These are phyloP conservation scores for Schlechtendalia chinensis DNA, from an alignment of 1,140 invertebrate species.

Conservation along the genomic window DNA sequence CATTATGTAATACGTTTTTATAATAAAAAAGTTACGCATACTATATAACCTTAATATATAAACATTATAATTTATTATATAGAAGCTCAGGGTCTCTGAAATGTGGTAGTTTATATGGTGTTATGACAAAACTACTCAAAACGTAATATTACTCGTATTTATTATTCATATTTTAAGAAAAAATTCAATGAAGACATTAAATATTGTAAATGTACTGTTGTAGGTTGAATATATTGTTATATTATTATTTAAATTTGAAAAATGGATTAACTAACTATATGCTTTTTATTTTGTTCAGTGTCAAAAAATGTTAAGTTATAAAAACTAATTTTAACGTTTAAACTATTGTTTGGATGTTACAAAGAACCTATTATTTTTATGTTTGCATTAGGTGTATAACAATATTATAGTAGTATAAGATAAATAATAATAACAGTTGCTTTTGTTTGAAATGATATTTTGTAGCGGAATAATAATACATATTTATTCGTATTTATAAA, in stretches of 20 bases:
- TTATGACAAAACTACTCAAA: neutral
- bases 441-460: neutral
- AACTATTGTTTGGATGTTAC: neutral
- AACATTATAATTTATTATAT: slow-evolving; percentile 1
- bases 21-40: neutral
- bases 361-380: neutral
- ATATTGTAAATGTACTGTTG: neutral
- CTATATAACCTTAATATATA: neutral
- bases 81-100: slow-evolving; percentile 42
- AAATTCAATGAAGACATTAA: neutral
- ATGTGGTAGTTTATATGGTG: neutral
- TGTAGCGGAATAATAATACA: neutral
- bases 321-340: neutral
- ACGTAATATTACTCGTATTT: slow-evolving; percentile 4
- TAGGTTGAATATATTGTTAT: neutral
- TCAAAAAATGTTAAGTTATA: neutral
- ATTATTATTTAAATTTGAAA: neutral
- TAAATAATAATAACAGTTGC: neutral
- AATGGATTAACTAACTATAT: neutral
- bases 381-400: neutral
- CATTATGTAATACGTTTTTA: slow-evolving; percentile 11
- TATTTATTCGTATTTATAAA: neutral
- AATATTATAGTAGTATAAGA: neutral
- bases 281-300: neutral
- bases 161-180: neutral